Conservation (phyloP, 92 coral and sea anemone species). For the Ricordea florida region DNA sequence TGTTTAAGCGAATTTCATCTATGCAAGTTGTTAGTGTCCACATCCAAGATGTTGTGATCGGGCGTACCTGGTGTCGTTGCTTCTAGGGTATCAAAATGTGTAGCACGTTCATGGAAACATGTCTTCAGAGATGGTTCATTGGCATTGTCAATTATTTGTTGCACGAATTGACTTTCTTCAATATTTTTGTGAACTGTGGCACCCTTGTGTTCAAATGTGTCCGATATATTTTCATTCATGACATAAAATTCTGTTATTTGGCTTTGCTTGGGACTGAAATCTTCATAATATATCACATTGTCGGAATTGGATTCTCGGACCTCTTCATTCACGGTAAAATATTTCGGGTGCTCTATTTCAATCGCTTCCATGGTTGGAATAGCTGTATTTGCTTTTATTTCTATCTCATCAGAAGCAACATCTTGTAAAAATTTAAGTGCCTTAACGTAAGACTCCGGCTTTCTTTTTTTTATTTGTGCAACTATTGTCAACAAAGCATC, state of each 20-base stretch:
- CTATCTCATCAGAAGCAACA: neutral
- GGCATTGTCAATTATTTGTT: neutral
- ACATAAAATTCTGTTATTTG: neutral
- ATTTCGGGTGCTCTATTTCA: neutral
- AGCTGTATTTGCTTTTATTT: neutral
- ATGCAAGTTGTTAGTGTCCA: no score
- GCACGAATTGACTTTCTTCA: neutral
- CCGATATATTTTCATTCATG: neutral
- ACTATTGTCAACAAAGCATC: neutral
- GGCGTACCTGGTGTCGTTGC: neutral
- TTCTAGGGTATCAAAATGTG: neutral
- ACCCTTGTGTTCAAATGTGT: neutral
- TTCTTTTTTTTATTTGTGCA: neutral
- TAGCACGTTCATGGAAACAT: neutral
- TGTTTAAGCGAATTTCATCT: no score
- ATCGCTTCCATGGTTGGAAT: neutral
- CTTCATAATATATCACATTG: neutral
- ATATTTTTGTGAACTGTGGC: neutral
- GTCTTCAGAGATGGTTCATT: neutral
- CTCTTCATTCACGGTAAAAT: neutral
- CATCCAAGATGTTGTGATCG: neutral
- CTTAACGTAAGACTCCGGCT: neutral
- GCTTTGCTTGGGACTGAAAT: neutral
- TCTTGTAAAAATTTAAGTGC: neutral
- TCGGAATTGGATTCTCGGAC: neutral